These are phyloP conservation scores for Diachasma alloeum DNA, from an alignment of 1,140 invertebrate genomes.

Conservation along the genomic window DNA sequence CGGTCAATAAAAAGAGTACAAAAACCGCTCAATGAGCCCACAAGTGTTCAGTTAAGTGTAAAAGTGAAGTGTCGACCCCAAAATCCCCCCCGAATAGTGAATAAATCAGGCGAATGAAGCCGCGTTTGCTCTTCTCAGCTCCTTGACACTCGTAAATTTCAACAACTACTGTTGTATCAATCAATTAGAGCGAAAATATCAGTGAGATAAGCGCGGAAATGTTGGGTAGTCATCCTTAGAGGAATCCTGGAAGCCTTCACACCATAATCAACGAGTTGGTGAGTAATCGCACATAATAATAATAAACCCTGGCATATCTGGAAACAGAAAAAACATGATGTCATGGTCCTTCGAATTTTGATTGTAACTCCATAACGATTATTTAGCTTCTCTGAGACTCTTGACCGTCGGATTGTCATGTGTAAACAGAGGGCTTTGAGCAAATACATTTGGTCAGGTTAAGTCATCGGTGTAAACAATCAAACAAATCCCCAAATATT, in stretches of 20 bases:
- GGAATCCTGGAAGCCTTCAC: neutral
- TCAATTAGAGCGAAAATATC: neutral
- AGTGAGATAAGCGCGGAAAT: neutral
- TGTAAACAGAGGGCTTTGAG: neutral
- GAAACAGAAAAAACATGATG: neutral
- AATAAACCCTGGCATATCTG: neutral
- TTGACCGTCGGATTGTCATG: neutral
- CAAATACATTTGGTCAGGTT: neutral
- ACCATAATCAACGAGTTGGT: neutral
- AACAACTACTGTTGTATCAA: too few species aligned
- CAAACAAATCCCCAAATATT: neutral
- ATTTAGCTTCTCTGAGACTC: neutral
- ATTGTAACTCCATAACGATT: neutral
- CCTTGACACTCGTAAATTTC: too few species aligned
- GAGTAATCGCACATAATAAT: neutral
- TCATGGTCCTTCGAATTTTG: neutral
- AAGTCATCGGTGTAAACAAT: neutral
- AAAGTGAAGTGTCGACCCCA: neutral
- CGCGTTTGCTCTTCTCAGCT: neutral
- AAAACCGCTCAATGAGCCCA: neutral
- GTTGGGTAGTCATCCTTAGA: neutral
- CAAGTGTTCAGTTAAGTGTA: neutral
- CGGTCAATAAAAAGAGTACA: neutral
- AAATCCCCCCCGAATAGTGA: neutral
- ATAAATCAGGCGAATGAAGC: neutral